Percentiles rank a stretch among this genome's conserved stretches.
phyloP scores from a whole-genome alignment of 1,140 invertebrate species.

The Tachypleus tridentatus region DNA sequence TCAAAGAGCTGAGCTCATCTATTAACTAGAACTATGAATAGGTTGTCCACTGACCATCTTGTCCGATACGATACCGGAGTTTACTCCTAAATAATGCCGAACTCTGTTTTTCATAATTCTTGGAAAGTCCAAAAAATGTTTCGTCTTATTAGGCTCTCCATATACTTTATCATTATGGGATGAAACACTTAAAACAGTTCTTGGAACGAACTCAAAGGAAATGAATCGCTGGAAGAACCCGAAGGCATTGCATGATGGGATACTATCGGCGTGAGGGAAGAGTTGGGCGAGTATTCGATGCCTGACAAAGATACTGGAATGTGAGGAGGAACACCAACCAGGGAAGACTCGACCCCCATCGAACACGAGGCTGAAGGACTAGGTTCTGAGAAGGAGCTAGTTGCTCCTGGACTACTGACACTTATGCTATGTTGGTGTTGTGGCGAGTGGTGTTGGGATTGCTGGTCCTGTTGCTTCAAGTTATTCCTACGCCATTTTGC shows the following conservation, averaged over 20 bases:
- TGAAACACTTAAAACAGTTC: slow-evolving; percentile 14
- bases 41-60: too few relatives aligned
- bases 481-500: slow-evolving; percentile 94
- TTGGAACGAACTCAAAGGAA: slow-evolving; percentile 21
- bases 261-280: slow-evolving; percentile 8
- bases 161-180: too few relatives aligned
- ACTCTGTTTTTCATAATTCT: too few relatives aligned
- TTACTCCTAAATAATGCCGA: too few relatives aligned
- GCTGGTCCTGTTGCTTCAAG: slow-evolving; percentile 58
- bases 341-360: slow-evolving; percentile 7
- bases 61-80: too few relatives aligned
- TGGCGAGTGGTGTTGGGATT: too few relatives aligned
- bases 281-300: slow-evolving; percentile 10
- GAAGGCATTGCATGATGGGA: slow-evolving; percentile 8
- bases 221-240: neutral
- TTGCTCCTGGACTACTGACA: slow-evolving; percentile 16
- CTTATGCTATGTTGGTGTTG: too few relatives aligned
- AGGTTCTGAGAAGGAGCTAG: slow-evolving; percentile 21
- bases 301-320: neutral
- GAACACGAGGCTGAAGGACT: slow-evolving; percentile 18
- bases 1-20: too few relatives aligned
- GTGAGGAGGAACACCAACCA: neutral
- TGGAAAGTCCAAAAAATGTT: too few relatives aligned
- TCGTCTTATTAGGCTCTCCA: too few relatives aligned
- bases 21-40: too few relatives aligned